Evolutionary conservation across 2,113 vertebrate species (phyloP).

Genomic region (Monopterus albus): DNA sequence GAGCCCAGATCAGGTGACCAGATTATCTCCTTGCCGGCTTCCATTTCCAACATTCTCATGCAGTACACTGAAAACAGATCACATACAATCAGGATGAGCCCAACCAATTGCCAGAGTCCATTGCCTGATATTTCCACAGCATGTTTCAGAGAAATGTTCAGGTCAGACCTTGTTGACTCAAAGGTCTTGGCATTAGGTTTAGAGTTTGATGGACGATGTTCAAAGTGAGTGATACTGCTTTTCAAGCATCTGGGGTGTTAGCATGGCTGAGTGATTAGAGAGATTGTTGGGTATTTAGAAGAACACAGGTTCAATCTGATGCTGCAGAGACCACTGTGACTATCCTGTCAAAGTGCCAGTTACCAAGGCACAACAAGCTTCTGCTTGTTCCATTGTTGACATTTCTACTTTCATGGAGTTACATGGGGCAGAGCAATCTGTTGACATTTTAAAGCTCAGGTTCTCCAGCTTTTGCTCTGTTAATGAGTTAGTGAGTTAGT

Average conservation of each 20-base stretch:
- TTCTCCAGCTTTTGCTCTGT: background rate
- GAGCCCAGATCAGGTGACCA: slow-evolving; percentile 70
- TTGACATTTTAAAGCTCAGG: no score
- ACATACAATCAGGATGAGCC: slow-evolving; percentile 56
- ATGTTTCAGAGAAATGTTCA: slow-evolving; percentile 51
- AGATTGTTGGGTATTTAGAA: slow-evolving; percentile 37
- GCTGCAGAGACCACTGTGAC: slow-evolving; percentile 13
- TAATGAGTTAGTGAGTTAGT: no score
- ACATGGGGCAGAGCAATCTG: background rate
- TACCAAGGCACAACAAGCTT: background rate
- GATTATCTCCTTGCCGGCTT: slow-evolving; percentile 64
- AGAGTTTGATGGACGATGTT: slow-evolving; percentile 32
- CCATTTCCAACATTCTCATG: slow-evolving; percentile 68
- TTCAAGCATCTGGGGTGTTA: slow-evolving; percentile 17
- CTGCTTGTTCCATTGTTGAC: background rate
- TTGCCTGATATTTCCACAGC: slow-evolving; percentile 26
- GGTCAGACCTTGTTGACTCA: slow-evolving; percentile 41
- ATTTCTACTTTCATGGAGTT: background rate
- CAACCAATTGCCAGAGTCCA: slow-evolving; percentile 23
- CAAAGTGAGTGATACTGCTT: slow-evolving; percentile 31
- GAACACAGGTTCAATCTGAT: slow-evolving; percentile 21
- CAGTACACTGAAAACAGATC: slow-evolving; percentile 57
- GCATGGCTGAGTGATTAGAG: slow-evolving; percentile 15
- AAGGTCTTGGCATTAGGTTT: slow-evolving; percentile 22
- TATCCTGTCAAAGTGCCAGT: slow-evolving; percentile 20